These are phyloP conservation scores for Zingel zingel DNA, from an alignment of 2,113 vertebrate genomes.

Conservation along the genomic window DNA sequence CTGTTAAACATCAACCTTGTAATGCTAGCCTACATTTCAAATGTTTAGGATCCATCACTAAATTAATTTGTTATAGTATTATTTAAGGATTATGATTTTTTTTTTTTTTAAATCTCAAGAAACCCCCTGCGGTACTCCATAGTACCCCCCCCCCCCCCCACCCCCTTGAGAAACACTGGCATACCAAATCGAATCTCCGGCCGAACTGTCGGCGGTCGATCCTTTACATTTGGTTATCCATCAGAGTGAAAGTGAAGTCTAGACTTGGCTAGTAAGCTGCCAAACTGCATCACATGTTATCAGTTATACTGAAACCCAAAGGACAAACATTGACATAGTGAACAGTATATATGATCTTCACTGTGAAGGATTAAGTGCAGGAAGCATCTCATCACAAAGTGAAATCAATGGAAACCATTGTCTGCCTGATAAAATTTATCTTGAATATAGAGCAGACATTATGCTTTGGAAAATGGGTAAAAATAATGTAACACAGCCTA, in stretches of 20 bases:
- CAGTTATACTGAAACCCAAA: background rate
- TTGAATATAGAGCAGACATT: background rate
- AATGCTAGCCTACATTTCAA: too few relatives aligned
- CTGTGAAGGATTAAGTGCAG: background rate
- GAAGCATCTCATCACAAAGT: background rate
- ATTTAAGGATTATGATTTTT: too few relatives aligned
- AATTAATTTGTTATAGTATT: too few relatives aligned
- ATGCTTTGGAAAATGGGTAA: slow-evolving; percentile 33
- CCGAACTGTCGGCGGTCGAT: background rate
- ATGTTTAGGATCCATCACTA: too few relatives aligned
- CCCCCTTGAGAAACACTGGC: background rate
- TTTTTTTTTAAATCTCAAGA: too few relatives aligned
- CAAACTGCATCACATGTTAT: background rate
- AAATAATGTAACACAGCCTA: background rate
- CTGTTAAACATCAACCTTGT: too few relatives aligned
- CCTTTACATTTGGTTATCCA: background rate
- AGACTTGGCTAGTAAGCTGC: background rate
- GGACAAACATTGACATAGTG: background rate
- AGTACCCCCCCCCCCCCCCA: too few relatives aligned
- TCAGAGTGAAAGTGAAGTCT: background rate
- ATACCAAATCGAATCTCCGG: background rate
- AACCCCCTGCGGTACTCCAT: too few relatives aligned
- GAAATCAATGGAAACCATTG: slow-evolving; percentile 12
- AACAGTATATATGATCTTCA: background rate
- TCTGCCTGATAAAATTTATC: slow-evolving; percentile 1